Evolutionary conservation across 2,797 vertebrate species (phyloP).

Genomic region (Trachurus trachurus): DNA sequence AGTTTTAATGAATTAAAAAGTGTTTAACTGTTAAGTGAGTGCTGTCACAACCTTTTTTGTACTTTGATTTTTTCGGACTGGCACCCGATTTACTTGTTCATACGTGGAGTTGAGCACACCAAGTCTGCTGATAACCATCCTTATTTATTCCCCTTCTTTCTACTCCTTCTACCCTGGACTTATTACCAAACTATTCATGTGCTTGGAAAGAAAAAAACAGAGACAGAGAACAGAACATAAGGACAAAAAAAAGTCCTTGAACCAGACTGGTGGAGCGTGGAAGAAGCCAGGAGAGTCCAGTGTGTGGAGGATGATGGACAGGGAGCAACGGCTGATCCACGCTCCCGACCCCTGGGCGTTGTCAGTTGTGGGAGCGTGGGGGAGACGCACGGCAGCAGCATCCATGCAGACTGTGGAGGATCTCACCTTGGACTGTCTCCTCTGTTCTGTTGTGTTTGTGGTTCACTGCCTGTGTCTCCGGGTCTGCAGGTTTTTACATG

Average conservation of each 20-base stretch:
- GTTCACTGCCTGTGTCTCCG: constrained; percentile 14
- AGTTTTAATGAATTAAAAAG: too few relatives aligned
- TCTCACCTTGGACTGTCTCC: constrained; percentile 47
- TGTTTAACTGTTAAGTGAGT: too few relatives aligned
- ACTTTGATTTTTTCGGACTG: too few relatives aligned
- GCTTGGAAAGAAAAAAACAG: background rate
- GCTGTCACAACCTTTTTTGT: too few relatives aligned
- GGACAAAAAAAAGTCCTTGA: constrained; percentile 12
- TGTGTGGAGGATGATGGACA: constrained; percentile 38
- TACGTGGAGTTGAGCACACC: too few relatives aligned
- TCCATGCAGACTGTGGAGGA: constrained; percentile 16
- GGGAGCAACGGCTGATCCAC: constrained; percentile 39
- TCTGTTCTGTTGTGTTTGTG: constrained; percentile 23
- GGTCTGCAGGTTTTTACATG: constrained; percentile 32
- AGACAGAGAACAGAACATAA: background rate
- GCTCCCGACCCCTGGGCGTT: constrained; percentile 24
- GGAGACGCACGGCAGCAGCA: constrained; percentile 5
- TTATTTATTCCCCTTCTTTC: too few relatives aligned
- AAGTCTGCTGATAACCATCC: too few relatives aligned
- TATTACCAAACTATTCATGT: background rate
- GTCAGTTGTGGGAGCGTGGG: constrained; percentile 7
- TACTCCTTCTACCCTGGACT: too few relatives aligned
- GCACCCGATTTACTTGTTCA: too few relatives aligned
- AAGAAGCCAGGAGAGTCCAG: constrained; percentile 12
- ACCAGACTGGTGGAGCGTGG: constrained; percentile 14